Percentiles rank a stretch among this genome's conserved stretches.
These are phyloP conservation scores for Prionchulus punctatus DNA, from an alignment of 2,888 invertebrate species.

Conservation along the genomic window DNA sequence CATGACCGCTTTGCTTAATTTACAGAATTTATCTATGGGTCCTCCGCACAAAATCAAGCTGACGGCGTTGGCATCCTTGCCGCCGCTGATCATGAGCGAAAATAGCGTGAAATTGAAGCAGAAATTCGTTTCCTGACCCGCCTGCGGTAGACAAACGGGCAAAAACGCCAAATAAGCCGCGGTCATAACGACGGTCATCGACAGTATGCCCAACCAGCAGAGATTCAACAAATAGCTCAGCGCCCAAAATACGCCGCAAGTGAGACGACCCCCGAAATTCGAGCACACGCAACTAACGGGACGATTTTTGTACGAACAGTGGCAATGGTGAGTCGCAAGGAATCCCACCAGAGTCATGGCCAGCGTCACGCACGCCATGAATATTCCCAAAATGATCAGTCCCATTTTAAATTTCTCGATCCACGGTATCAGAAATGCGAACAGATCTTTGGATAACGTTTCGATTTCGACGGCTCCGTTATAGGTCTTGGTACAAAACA, in stretches of 20 bases:
- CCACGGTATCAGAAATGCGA: background rate
- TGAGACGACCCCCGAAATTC: background rate
- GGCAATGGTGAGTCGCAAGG: slow-evolving; percentile 3
- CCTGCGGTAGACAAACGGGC: slow-evolving; percentile 9
- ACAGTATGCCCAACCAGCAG: slow-evolving; percentile 9
- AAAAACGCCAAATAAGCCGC: slow-evolving; percentile 7
- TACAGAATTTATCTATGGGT: slow-evolving; percentile 7
- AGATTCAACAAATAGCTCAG: slow-evolving; percentile 5
- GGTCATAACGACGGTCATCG: slow-evolving; percentile 3
- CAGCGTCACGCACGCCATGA: slow-evolving; percentile 4
- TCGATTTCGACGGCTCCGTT: background rate
- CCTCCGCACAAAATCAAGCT: slow-evolving; percentile 7
- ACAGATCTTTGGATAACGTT: background rate
- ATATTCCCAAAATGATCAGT: background rate
- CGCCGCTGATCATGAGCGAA: background rate
- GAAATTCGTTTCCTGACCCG: background rate
- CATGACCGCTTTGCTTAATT: slow-evolving; percentile 3
- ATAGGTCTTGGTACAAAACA: slow-evolving; percentile 7
- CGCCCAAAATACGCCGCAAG: slow-evolving; percentile 1
- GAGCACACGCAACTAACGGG: background rate
- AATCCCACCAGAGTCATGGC: slow-evolving; percentile 9
- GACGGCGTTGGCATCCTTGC: slow-evolving; percentile 4
- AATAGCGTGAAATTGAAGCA: slow-evolving; percentile 11
- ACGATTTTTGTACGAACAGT: background rate
- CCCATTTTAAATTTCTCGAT: background rate